Conservation (phyloP, 2,797 vertebrate genomes). For the Sparidentex hasta region DNA sequence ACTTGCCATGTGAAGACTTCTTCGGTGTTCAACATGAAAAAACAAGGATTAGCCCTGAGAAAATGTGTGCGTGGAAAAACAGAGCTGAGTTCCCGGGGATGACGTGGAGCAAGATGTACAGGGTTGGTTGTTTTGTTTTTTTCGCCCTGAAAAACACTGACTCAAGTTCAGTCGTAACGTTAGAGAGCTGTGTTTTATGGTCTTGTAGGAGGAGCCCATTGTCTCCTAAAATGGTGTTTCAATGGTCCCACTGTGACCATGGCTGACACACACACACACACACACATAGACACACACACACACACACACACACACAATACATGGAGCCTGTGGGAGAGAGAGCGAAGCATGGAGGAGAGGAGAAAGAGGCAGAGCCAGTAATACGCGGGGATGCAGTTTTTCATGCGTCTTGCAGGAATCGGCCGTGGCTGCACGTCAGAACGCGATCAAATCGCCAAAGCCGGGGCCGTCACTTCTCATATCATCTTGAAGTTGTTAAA, state of each 20-base stretch:
- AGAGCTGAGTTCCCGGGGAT: neutral
- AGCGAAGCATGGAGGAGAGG: slow-evolving; percentile 23
- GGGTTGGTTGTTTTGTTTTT: no score
- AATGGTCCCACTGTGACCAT: slow-evolving; percentile 53
- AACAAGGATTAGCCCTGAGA: neutral
- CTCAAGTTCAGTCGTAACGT: slow-evolving; percentile 20
- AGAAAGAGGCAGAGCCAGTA: no score
- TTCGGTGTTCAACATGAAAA: neutral
- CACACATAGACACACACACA: slow-evolving; percentile 23
- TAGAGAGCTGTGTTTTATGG: slow-evolving; percentile 53
- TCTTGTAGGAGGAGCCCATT: slow-evolving; percentile 64
- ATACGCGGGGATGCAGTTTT: no score
- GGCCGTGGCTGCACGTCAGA: neutral
- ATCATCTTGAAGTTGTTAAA: slow-evolving; percentile 46
- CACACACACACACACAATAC: slow-evolving; percentile 21
- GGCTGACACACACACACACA: slow-evolving; percentile 25
- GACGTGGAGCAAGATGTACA: neutral
- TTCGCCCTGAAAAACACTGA: slow-evolving; percentile 2
- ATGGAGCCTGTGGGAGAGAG: slow-evolving; percentile 27
- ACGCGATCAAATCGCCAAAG: neutral
- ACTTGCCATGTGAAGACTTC: neutral
- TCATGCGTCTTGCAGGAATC: neutral
- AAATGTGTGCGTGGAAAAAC: neutral
- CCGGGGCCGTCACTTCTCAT: neutral
- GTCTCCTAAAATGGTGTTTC: slow-evolving; percentile 74